Evolutionary conservation across 2,888 invertebrate genomes (phyloP), one percentile per base, ranked within the genome.

Genomic region (Melanargia galathea): DNA sequence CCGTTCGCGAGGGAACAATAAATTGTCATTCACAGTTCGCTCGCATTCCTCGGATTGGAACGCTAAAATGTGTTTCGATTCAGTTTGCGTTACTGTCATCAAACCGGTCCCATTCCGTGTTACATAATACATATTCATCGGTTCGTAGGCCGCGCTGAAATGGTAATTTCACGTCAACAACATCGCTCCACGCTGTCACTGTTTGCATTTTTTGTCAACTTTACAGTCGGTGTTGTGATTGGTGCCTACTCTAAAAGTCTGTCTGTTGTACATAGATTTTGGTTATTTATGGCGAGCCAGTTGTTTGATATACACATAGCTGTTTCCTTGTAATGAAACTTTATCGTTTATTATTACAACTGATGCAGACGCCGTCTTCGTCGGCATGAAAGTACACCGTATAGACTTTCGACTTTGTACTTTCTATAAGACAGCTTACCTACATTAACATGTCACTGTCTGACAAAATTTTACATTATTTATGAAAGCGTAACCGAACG

Each of bases 131-230:
- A 88, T 87, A 88, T 88, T 87, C 84, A 89, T 87, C 81, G 81
- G 81, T 78, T 80, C 79, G 82, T 83, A 81, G 86, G 82, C 82
- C 75, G 82, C 74, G 77, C 77, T 73, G 82, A 80, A 87, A 90
- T 90, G 86, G 82, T 86, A 88, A 90, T 89, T 84, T 81, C 79
- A 76, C 80, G 83, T 86, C 87, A 84, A 84, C 88, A 84, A 81
- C 83, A 77, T 77, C 73, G 76, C 78, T 78, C 76, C 74, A 76
- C 75, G 65, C 76, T 76, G 72, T 79, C 77, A 71, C 75, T 77
- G 80, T 85, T 85, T 86, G 83, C 84, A 86, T 88, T 89, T 51
- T 88, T 89, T 84, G 81, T 80, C 81, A 79, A 80, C 48, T 64
- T 56, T 45, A 62, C 55, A 62, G 60, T 57, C 64, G 49, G 51